Evolutionary conservation across 2,888 invertebrate species (phyloP), one percentile per base, ranked within the genome.

Genomic region (Plebejus argus): DNA sequence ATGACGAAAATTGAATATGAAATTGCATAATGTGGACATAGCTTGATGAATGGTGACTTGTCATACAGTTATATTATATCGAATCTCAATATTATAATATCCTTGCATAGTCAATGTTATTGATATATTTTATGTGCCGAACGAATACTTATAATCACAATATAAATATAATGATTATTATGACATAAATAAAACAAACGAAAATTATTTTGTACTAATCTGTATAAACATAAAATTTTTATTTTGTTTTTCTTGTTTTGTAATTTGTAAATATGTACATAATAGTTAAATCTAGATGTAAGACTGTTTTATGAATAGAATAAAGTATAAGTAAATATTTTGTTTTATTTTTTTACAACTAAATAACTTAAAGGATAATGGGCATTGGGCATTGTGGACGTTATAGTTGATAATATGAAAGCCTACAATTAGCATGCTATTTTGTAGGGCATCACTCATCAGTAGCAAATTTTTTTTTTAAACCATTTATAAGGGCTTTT

Each of bases 221-320:
- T 10, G 45, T 45, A 45, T 45, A 45, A 10, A 10, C 45, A 45
- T 45, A 45, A 10, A 45, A 45, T 12, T 12, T 45, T 45, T 18
- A 53, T 4, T 53, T 18, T 53, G 18, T 53, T 53, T 53, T 15
- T 18, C 18, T 53, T 53, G 53, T 53, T 28, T 66, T 66, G 66
- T 66, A 66, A 66, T 28, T 66, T 66, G 66, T 66, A 66, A 66
- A 66, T 66, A 66, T 66, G 66, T 66, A 66, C 15, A 66, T 66
- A 66, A 18, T 66, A 66, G 66, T 5, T 66, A 33, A 66, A 66
- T 15, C 5, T 66, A 66, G 28, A 66, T 66, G 28, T 66, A 28
- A 66, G 66, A 28, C 66, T 66, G 28, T 66, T 33, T 15, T 28
- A 15, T 66, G 6, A 66, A 28, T 33, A 28, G 4, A 66, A 28